Evolutionary conservation across 2,113 vertebrate species (phyloP).

Genomic region (Tragelaphus scriptus): DNA sequence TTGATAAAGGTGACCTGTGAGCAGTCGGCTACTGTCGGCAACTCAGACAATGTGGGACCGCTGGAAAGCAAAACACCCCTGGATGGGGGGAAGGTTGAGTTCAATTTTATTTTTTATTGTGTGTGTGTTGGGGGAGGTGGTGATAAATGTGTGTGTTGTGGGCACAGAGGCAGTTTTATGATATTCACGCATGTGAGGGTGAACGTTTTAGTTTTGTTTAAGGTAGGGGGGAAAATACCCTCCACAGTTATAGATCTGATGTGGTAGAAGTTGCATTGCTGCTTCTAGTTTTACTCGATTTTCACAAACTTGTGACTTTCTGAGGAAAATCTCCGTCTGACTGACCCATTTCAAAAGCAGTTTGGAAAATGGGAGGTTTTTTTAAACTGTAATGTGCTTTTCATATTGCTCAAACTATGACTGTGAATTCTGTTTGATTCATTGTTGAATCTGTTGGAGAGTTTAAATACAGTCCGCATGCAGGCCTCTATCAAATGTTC

Average conservation of each 20-base stretch:
- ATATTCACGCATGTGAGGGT: background rate
- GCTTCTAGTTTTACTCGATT: background rate
- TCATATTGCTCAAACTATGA: background rate
- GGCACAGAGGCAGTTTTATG: background rate
- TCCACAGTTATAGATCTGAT: background rate
- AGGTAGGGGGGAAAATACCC: no score
- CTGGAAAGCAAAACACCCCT: constrained; percentile 80
- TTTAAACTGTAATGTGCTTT: background rate
- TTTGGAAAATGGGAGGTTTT: background rate
- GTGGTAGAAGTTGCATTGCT: background rate
- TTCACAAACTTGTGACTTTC: background rate
- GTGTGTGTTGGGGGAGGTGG: background rate
- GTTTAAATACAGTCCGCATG: background rate
- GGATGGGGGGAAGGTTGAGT: constrained; percentile 77
- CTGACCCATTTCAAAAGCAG: background rate
- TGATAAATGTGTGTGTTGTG: background rate
- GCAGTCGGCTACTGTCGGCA: background rate
- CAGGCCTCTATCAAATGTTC: background rate
- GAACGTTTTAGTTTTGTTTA: background rate
- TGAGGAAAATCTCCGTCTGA: background rate
- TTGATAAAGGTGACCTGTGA: background rate
- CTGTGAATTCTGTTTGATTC: background rate
- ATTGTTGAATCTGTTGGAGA: background rate
- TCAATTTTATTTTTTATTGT: background rate
- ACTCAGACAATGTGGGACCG: constrained; percentile 78